Percentiles rank a stretch among this genome's conserved stretches.
Conservation (phyloP, 30 jellyfish, hydroid and myxozoan genomes). For the Turritopsis rubra region DNA sequence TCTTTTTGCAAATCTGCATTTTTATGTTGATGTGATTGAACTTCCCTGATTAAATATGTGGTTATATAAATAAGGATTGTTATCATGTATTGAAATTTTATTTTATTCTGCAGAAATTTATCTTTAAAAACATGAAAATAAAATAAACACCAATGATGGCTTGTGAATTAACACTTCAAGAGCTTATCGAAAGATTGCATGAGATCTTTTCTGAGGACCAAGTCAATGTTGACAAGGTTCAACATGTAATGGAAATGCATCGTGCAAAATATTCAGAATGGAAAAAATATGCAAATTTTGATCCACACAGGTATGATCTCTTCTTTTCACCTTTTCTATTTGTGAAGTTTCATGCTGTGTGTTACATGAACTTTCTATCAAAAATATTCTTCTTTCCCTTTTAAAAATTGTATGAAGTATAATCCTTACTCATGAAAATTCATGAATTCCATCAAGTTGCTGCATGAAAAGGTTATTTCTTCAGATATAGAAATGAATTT, state of each 20-base stretch:
- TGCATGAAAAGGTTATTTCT: no score
- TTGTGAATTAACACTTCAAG: conserved; percentile 35
- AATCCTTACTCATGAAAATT: no score
- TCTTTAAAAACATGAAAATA: background rate
- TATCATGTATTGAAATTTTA: background rate
- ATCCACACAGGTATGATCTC: conserved; percentile 59
- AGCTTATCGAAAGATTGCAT: conserved; percentile 58
- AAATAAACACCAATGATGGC: background rate
- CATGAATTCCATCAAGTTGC: no score
- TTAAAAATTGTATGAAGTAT: no score
- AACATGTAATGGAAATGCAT: conserved; percentile 52
- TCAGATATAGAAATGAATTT: no score
- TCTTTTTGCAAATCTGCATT: no score
- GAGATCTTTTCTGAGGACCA: conserved; percentile 55
- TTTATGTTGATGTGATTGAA: no score
- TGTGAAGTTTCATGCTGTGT: no score
- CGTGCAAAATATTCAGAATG: conserved; percentile 53
- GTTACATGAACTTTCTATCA: no score
- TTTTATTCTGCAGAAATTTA: background rate
- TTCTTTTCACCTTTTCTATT: background rate
- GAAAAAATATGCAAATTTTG: conserved; percentile 73
- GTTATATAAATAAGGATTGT: background rate
- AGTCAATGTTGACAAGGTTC: conserved; percentile 83
- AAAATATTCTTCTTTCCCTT: no score
- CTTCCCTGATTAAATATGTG: no score